Percentiles rank a stretch among this genome's conserved stretches.
phyloP scores from a whole-genome alignment of 2,888 invertebrate species.

The Diabrotica balteata region DNA sequence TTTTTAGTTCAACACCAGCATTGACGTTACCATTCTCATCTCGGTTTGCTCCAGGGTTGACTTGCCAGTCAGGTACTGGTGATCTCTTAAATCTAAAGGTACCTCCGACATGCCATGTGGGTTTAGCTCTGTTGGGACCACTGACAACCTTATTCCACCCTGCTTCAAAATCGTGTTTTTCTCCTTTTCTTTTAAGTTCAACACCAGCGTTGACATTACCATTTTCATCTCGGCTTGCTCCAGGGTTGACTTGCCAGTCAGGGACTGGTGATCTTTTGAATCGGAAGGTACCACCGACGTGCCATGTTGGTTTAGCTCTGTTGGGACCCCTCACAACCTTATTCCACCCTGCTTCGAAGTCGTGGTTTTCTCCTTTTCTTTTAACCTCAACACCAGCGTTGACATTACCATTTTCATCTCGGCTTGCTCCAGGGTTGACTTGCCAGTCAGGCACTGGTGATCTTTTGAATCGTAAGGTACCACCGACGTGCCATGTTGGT shows the following conservation, averaged over 20 bases:
- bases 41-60: not conserved
- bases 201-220: conserved; percentile 35
- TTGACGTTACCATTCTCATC: conserved; percentile 32
- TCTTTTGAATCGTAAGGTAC: conserved; percentile 3
- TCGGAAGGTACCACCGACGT: conserved; percentile 34
- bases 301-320: conserved; percentile 34
- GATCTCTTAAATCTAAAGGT: conserved; percentile 7
- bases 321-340: conserved; percentile 34
- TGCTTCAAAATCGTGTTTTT: conserved; percentile 37
- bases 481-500: conserved; percentile 8
- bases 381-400: conserved; percentile 26
- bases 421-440: not conserved
- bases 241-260: conserved; percentile 15
- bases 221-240: conserved; percentile 11
- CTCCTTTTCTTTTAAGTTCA: conserved; percentile 30
- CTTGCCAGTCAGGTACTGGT: no score
- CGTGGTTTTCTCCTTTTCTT: conserved; percentile 35
- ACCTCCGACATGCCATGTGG: conserved; percentile 21
- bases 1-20: conserved; percentile 27
- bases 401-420: conserved; percentile 32
- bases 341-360: conserved; percentile 34
- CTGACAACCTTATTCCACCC: conserved; percentile 32
- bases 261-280: conserved; percentile 17
- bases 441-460: conserved; percentile 9
- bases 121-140: conserved; percentile 32